phyloP scores from a whole-genome alignment of 2,797 vertebrate species.

The Carduelis carduelis region DNA sequence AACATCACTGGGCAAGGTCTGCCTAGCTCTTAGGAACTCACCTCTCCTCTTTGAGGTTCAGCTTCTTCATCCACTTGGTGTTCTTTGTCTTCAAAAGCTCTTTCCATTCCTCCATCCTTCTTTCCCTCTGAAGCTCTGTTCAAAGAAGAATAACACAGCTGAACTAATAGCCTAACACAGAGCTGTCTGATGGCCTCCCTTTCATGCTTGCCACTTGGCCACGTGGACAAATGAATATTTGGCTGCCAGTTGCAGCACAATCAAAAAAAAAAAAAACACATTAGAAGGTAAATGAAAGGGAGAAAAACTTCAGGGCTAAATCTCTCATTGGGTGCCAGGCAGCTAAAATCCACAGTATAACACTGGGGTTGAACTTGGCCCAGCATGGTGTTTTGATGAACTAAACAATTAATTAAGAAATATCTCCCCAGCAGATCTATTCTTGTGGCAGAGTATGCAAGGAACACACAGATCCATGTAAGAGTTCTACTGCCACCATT shows the following conservation, averaged over 20 bases:
- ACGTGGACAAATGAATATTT: slow-evolving; percentile 27
- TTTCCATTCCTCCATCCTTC: not conserved
- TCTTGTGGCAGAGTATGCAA: slow-evolving; percentile 45
- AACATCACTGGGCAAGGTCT: not conserved
- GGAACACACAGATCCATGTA: slow-evolving; percentile 61
- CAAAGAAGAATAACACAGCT: not conserved
- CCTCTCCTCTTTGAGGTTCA: not conserved
- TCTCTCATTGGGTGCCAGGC: not conserved
- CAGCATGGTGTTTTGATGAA: slow-evolving; percentile 68
- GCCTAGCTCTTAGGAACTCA: not conserved
- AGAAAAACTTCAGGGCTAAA: not conserved
- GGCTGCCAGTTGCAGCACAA: slow-evolving; percentile 8
- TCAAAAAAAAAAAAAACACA: not conserved
- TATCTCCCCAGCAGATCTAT: slow-evolving; percentile 72
- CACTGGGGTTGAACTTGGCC: slow-evolving; percentile 37
- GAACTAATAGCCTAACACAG: not conserved
- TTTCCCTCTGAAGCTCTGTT: not conserved
- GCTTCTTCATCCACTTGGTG: not conserved
- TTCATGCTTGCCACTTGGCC: not conserved
- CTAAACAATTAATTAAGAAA: slow-evolving; percentile 76
- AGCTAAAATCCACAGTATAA: slow-evolving; percentile 14
- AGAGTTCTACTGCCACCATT: slow-evolving; percentile 62
- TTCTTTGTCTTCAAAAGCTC: not conserved
- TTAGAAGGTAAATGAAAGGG: slow-evolving; percentile 15
- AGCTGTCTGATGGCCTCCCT: not conserved